Evolutionary conservation across 2,888 invertebrate species (phyloP).

Genomic region (Perdita meconis): DNA sequence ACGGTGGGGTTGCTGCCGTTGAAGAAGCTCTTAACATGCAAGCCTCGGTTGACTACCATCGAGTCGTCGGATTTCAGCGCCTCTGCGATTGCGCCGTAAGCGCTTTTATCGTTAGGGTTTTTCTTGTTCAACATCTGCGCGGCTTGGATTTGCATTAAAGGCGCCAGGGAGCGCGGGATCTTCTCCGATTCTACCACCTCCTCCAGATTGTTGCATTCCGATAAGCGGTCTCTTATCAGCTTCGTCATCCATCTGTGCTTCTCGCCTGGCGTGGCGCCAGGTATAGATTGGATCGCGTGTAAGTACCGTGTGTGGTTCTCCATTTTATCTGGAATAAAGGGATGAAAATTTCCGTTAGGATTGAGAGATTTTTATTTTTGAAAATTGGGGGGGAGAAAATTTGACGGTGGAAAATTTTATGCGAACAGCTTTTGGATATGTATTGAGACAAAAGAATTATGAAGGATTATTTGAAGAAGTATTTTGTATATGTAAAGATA

Average conservation of each 20-base stretch:
- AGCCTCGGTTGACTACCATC: slow-evolving; percentile 72
- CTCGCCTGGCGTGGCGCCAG: slow-evolving; percentile 72
- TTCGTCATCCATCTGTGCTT: slow-evolving; percentile 72
- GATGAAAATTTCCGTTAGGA: too few species aligned
- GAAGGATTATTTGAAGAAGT: too few species aligned
- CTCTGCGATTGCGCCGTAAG: slow-evolving; percentile 65
- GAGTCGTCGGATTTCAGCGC: slow-evolving; percentile 78
- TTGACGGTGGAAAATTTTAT: too few species aligned
- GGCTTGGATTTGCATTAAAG: slow-evolving; percentile 70
- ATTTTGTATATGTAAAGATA: too few species aligned
- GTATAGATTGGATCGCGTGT: slow-evolving; percentile 75
- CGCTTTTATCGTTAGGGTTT: not conserved
- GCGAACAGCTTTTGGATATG: too few species aligned
- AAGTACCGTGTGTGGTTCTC: slow-evolving; percentile 65
- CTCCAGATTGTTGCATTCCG: not conserved
- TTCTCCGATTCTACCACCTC: slow-evolving; percentile 24
- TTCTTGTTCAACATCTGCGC: slow-evolving; percentile 67
- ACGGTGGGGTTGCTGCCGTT: slow-evolving; percentile 64
- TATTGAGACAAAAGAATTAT: too few species aligned
- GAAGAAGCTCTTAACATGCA: slow-evolving; percentile 78
- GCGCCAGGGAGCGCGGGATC: slow-evolving; percentile 68
- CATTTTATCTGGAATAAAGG: too few species aligned
- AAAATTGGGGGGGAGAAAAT: too few species aligned
- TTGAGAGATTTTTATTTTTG: too few species aligned
- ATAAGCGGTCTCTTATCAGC: slow-evolving; percentile 42